Conservation (phyloP, 2,888 invertebrate genomes). For the Acrocyrtus sp. region DNA sequence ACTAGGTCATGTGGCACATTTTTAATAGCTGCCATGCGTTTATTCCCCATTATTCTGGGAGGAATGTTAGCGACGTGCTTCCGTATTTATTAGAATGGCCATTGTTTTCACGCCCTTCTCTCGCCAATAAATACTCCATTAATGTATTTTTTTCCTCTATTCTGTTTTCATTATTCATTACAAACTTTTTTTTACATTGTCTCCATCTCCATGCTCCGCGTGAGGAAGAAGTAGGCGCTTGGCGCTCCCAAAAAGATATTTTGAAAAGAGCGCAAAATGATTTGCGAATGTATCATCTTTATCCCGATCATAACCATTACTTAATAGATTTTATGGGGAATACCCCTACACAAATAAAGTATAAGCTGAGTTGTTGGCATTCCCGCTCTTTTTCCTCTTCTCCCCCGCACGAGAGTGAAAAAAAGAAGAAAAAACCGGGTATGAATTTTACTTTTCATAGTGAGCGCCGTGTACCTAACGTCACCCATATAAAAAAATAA, state of each 20-base stretch:
- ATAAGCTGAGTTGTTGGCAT: neutral
- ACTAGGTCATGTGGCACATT: no score
- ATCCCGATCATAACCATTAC: conserved; percentile 31
- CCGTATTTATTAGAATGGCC: no score
- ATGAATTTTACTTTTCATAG: neutral
- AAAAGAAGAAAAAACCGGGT: neutral
- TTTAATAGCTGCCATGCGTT: no score
- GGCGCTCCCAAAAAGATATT: neutral
- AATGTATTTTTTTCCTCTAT: no score
- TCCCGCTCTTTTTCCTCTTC: neutral
- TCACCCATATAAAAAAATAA: no score
- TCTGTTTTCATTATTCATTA: no score
- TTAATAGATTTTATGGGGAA: conserved; percentile 31
- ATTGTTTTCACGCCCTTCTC: no score
- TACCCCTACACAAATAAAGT: no score
- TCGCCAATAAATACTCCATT: no score
- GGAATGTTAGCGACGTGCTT: no score
- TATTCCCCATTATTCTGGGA: no score
- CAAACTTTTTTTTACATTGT: neutral
- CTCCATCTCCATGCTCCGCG: neutral
- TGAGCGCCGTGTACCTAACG: no score
- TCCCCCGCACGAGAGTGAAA: neutral
- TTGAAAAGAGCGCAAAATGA: conserved; percentile 1
- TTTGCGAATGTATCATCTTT: conserved; percentile 25
- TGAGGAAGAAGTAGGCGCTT: neutral